These are phyloP conservation scores for Hemibagrus guttatus DNA, from an alignment of 2,797 vertebrate species.

Conservation along the genomic window DNA sequence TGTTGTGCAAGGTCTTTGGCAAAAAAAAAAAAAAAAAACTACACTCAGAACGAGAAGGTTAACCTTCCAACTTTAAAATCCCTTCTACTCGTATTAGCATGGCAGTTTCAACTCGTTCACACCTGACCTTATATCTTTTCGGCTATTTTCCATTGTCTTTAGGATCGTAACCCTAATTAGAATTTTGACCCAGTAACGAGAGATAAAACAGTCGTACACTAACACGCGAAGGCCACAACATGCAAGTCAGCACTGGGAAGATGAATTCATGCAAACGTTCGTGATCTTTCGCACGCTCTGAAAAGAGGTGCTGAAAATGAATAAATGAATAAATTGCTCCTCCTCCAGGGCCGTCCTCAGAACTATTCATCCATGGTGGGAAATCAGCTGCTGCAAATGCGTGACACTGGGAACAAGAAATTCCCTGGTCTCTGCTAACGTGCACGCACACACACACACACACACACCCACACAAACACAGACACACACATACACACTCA, in stretches of 20 bases:
- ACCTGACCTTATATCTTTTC: neutral
- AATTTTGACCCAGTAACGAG: neutral
- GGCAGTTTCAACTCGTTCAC: neutral
- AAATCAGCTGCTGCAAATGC: conserved; percentile 14
- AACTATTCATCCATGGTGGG: neutral
- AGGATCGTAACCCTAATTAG: neutral
- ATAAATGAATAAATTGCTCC: neutral
- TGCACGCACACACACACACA: neutral
- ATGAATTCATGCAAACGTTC: neutral
- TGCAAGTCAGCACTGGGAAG: neutral
- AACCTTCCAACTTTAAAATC: neutral
- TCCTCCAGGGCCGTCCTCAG: neutral
- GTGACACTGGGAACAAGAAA: neutral
- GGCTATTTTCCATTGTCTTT: neutral
- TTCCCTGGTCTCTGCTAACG: conserved; percentile 17
- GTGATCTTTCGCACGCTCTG: too few relatives aligned
- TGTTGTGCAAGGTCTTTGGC: too few relatives aligned
- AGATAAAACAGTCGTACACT: neutral
- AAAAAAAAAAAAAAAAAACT: too few relatives aligned
- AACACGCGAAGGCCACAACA: neutral
- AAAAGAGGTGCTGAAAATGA: neutral
- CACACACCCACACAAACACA: neutral
- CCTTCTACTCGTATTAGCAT: neutral
- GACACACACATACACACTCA: neutral
- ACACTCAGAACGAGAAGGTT: too few relatives aligned